A percentile compares a stretch with the other conserved stretches of the same genome.
Conservation (phyloP, 2,797 vertebrate species). For the Leptodactylus fallax region DNA sequence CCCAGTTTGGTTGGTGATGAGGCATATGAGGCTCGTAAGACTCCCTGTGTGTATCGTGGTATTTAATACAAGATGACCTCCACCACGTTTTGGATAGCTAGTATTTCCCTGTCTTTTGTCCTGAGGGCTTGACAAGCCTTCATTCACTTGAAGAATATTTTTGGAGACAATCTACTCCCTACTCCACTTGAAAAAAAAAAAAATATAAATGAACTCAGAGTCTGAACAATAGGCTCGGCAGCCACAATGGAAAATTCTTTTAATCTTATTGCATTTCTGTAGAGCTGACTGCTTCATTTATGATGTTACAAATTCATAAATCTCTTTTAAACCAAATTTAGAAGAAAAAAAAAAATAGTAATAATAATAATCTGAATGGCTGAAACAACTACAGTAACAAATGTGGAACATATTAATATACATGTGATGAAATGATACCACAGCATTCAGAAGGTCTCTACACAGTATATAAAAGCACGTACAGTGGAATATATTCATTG, state of each 20-base stretch:
- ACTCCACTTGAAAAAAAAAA: neutral
- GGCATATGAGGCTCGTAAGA: too few species aligned
- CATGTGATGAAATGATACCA: slow-evolving; percentile 48
- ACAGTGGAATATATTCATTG: slow-evolving; percentile 49
- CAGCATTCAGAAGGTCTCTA: slow-evolving; percentile 38
- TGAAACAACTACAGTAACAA: slow-evolving; percentile 19
- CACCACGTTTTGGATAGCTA: too few species aligned
- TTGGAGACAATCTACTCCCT: neutral
- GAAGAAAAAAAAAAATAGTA: neutral
- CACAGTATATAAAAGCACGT: slow-evolving; percentile 43
- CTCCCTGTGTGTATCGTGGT: too few species aligned
- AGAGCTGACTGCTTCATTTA: slow-evolving; percentile 17
- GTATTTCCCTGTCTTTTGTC: too few species aligned
- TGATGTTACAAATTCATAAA: slow-evolving; percentile 29
- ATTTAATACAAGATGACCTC: too few species aligned
- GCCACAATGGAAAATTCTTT: slow-evolving; percentile 11
- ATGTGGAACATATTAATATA: slow-evolving; percentile 50
- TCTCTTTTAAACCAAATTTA: slow-evolving; percentile 5
- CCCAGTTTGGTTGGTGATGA: too few species aligned
- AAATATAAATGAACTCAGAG: neutral
- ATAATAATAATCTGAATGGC: neutral
- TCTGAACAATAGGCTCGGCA: neutral
- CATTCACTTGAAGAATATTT: neutral
- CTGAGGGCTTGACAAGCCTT: too few species aligned
- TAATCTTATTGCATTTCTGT: slow-evolving; percentile 22